Evolutionary conservation across 92 coral and sea anemone genomes (phyloP), one percentile per base, ranked within the genome.

Genomic region (Galaxea fascicularis): DNA sequence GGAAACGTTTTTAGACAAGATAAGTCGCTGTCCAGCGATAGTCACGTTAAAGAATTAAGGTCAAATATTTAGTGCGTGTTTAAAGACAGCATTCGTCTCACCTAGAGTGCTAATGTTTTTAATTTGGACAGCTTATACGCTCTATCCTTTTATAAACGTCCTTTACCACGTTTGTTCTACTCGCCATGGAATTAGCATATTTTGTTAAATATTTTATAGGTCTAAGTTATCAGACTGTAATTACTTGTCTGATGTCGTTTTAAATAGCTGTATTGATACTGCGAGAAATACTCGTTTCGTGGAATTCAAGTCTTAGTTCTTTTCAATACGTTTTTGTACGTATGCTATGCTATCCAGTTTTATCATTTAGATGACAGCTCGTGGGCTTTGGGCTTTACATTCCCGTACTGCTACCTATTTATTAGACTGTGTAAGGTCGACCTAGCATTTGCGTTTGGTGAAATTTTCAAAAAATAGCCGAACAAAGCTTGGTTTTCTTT

Each of bases 141-240:
- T 45, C 22, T 22, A 25, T 44, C 20, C 56, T 24, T 31, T 71
- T 16, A 56, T 71, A 22, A 71, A 44, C 76, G 1, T 0, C 29
- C 18, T 71, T 22, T 57, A 73, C 45, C 8, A 12, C 29, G 0
- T 15, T 18, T 10, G 18, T 21, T 4, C 26, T 39, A 52, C 1
- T 15, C 28, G 4, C 27, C 27, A 54, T 39, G 10, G 16, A 74
- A 53, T 74, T 7, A 45, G 52, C 26, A 49, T 54, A 18, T 10
- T 27, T 8, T 31, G n/a, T 12, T 74, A 4, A 74, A 74, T 74
- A 74, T 53, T 74, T 74, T 74, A 52, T 74, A 24, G 28, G 65
- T 54, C 22, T 18, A 17, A 31, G 65, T 74, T 53, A 28, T 74
- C 25, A 29, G 46, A 29, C 52, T 47, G 65, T 52, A 74, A 74